Base-by-base conservation (phyloP, 2,797 vertebrate genomes). In the Etheostoma perlongum region DNA sequence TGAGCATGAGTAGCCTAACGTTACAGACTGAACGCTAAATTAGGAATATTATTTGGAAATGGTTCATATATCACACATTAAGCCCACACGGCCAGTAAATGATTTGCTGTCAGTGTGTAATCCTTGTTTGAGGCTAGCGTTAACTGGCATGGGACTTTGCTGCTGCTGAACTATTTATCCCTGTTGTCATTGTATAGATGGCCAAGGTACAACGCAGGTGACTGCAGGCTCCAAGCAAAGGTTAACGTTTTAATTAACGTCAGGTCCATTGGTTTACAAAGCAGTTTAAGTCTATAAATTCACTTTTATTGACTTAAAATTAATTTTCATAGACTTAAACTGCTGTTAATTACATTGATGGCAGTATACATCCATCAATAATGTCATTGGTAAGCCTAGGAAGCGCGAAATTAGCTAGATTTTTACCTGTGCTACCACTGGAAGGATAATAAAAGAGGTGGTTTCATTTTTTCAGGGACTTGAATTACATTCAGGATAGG, bases 171-270 rank as follows among this genome's bases (percentile, higher is more conserved):
- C 55, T 5, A 63, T 84, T 66, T 12, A 30, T 30, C 8, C 2
- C 10, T 1, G 60, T 40, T 40, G 8, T 57, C 59, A 69, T n/a
- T 54, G 21, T 11, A 23, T 23, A 64, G n/a, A 27, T 8, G 53
- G 65, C 4, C 1, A 18, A 72, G 51, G 49, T 73, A 63, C 74
- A 76, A 65, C 89, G 10, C 42, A 88, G 89, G 81, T 89, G 83
- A 67, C 47, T 13, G 46, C 36, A 53, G 60, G 54, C 8, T 40
- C 63, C 55, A 7, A 10, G 54, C 14, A 51, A 42, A 68, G 10
- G 21, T 10, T 30, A 5, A 53, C 0, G 10, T 40, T 40, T 11
- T 40, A 40, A 40, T 11, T 40, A 40, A 40, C 36, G 36, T 40
- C 10, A 21, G 12, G 2, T 42, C 18, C 33, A 1, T 2, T 44